phyloP scores from a whole-genome alignment of 2,888 invertebrate genomes.

The Dimorphilus gyrociliatus region DNA sequence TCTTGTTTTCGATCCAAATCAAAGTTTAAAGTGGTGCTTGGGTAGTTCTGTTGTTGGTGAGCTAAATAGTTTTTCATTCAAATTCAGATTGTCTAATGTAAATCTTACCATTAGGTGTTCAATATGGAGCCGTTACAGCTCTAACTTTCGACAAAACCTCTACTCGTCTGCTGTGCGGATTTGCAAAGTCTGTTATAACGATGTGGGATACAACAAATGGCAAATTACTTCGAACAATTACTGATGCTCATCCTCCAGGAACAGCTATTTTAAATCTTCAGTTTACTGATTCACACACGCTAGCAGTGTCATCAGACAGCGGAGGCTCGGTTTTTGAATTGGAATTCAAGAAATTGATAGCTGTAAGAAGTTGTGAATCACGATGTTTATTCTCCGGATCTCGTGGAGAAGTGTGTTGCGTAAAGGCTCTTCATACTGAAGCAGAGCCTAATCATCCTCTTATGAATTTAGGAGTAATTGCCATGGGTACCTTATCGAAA shows the following conservation, averaged over 20 bases:
- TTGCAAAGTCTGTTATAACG: conserved; percentile 54
- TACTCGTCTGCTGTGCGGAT: conserved; percentile 62
- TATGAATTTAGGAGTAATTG: conserved; percentile 60
- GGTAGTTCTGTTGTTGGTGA: conserved; percentile 47
- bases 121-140: conserved; percentile 46
- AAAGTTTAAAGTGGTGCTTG: conserved; percentile 73
- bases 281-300: conserved; percentile 54
- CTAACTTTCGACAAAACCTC: conserved; percentile 73
- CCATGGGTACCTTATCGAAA: conserved; percentile 82
- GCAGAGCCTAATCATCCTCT: conserved; percentile 48
- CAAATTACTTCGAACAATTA: conserved; percentile 52
- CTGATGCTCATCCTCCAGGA: conserved; percentile 66
- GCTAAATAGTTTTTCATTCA: too few species aligned
- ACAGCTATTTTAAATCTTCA: conserved; percentile 58
- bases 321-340: conserved; percentile 91
- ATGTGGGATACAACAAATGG: conserved; percentile 70
- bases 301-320: conserved; percentile 69
- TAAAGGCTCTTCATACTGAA: conserved; percentile 51
- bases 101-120: too few species aligned
- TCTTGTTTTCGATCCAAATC: conserved; percentile 58
- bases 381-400: conserved; percentile 83
- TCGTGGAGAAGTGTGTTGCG: conserved; percentile 71
- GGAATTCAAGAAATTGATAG: conserved; percentile 64
- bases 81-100: too few species aligned
- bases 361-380: conserved; percentile 70